Base-by-base conservation (phyloP, 2,888 invertebrate species). In the Congeria kusceri region DNA sequence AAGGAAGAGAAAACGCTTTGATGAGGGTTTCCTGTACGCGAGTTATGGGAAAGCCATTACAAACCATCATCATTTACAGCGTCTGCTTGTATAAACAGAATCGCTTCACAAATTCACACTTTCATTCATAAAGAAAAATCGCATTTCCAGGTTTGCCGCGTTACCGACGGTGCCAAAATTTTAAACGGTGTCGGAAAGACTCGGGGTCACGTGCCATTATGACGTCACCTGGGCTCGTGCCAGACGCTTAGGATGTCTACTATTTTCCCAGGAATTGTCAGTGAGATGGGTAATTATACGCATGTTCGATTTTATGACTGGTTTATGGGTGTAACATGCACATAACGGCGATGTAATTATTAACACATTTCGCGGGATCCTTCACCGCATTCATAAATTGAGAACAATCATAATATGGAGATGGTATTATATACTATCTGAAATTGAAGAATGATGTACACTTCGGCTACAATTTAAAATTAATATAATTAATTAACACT, bases 181-280 rank as follows among this genome's bases (percentile, higher is more conserved):
- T 63, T 29, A 59, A 56, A 70, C 62, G 53, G 32, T 63, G 25
- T 59, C 28, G 44, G 58, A 46, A 23, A 47, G 62, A 47, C 62
- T 28, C 65, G 28, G 13, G 53, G 58, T 57, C 83, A 80, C 71
- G 74, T 83, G 83, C 65, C 32, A n/a, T 5, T n/a, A 63, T 83
- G 79, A 83, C 79, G 83, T 83, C 77, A 77, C 29, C 53, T 77
- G 83, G 80, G 69, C 83, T 83, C 68, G 79, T 83, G 83, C 83
- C 83, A 83, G 75, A 74, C 79, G 77, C 83, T 79, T 83, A 79
- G 74, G 69, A 59, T 62, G 64, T 72, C 64, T 75, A 77, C 77
- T 77, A 80, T 83, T 77, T 83, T 83, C 83, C 83, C 83, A 83
- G 77, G 83, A 77, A 58, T 49, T 65, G 57, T 70, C 70, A 78